Evolutionary conservation across 53 echinoderm and acorn worm species (phyloP), one percentile per base, ranked within the genome.

Genomic region (Echinometra lucunter): DNA sequence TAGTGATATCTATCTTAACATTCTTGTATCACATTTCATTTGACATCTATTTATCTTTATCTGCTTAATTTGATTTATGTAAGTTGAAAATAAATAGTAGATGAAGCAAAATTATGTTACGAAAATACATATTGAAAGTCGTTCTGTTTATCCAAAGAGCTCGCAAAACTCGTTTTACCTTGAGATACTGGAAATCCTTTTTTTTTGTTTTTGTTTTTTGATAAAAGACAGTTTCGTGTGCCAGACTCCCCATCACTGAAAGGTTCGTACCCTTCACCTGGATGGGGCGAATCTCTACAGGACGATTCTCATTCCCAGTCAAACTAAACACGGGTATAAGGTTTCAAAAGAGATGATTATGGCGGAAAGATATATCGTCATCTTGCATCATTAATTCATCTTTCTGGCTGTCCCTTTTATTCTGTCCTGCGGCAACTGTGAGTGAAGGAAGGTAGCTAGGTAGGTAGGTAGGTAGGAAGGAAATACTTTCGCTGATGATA

Each of bases 401-500:
- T 72, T 78, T 21, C 78, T 78, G 18, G 9, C 38, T 40, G 19
- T 42, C 78, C 40, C 16, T 72, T 32, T 35, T 37, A 72, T n/a
- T 72, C 32, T 32, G 35, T 72, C 78, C 78, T 35, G 3, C 19
- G 78, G 78, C 78, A 78, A 40, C 38, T 78, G 78, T 78, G 42
- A 44, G 38, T 78, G 70, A 70, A n/a, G n/a, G n/a, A n/a, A n/a
- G n/a, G 70, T 70, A 32, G 32, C 7, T 70, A 34, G 9, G 49
- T 47, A 13, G 13, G 53, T 53, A 13, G 35, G 72, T 72, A n/a
- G n/a, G 78, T 19, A 42, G 42, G 42, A 21, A 78, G 23, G 21
- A 4, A 78, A 78, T 78, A 78, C 78, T 78, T 40, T 19, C 78
- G 42, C 10, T 78, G 78, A 78, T 78, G 78, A 78, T 32, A 35